Base-by-base conservation (phyloP, 2,113 vertebrate genomes). In the Myrmophylax atrothorax region DNA sequence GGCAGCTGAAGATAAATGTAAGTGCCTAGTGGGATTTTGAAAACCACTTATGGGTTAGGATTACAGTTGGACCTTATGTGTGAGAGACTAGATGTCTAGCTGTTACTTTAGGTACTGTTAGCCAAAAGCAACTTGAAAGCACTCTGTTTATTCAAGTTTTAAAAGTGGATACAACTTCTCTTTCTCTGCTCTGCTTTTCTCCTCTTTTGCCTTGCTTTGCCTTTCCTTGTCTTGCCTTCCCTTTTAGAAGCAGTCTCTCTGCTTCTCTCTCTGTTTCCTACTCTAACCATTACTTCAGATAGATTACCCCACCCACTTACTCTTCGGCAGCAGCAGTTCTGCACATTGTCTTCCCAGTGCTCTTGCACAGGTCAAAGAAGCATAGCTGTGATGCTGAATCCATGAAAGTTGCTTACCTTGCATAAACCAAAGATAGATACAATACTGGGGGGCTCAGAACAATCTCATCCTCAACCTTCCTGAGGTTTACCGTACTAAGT, bases 1-100 rank as follows among this genome's bases (percentile, higher is more conserved):
- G 74, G 92, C 58, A 85, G 46, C 31, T 86, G 90, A 90, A 92
- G 75, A 90, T 90, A 68, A 93, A 94, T 35, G 28, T 44, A 70
- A 76, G 40, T 69, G 38, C 55, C 63, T 69, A 53, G 79, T 70
- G 63, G 59, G 88, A 80, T 90, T 95, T 80, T 93, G 90, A 80
- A 97, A 94, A 73, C 1, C 10, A 66, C 26, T 91, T 88, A 62
- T 20, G 12, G 17, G 37, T 85, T 83, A 63, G 55, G 73, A 86
- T 83, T 50, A 35, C 23, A 92, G 53, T 40, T 72, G 37, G 23
- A 60, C 56, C 55, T 82, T 91, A 24, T 70, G 17, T 83, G 44
- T 87, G 40, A 73, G 5, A 73, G 25, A 33, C 35, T 46, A 14
- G 49, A 80, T 80, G 6, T 66, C 82, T 90, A 42, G 44, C 58